Conservation (phyloP, 2,113 vertebrate species). For the Notarius quadriscutis region DNA sequence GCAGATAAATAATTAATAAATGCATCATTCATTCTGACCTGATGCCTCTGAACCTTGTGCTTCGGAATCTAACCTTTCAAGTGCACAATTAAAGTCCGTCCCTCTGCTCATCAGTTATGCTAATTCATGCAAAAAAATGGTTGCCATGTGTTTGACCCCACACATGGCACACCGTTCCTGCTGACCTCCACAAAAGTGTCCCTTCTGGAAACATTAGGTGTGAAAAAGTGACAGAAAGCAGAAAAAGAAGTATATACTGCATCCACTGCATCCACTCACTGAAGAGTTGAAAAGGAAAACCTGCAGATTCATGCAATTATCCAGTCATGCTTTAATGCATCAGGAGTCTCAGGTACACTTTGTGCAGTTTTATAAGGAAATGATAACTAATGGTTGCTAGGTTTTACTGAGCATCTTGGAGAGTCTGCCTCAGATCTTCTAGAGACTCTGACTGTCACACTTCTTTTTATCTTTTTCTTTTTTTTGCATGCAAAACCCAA, state of each 20-base stretch:
- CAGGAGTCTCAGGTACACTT: not conserved
- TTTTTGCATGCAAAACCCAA: no score
- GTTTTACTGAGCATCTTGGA: not conserved
- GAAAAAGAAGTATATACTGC: not conserved
- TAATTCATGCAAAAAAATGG: slow-evolving; percentile 73
- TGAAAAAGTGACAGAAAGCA: not conserved
- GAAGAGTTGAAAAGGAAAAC: not conserved
- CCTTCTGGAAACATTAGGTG: not conserved
- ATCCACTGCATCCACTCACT: not conserved
- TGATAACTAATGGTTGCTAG: not conserved
- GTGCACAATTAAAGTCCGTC: slow-evolving; percentile 68
- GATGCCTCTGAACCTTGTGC: slow-evolving; percentile 23
- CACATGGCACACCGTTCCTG: slow-evolving; percentile 62
- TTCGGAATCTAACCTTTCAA: slow-evolving; percentile 59
- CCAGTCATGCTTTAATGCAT: not conserved
- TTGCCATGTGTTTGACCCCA: slow-evolving; percentile 70
- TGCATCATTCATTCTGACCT: slow-evolving; percentile 40
- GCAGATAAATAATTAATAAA: slow-evolving; percentile 28
- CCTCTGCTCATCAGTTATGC: slow-evolving; percentile 66
- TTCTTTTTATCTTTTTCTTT: no score
- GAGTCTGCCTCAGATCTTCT: not conserved
- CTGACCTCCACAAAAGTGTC: slow-evolving; percentile 30
- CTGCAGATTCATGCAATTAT: not conserved
- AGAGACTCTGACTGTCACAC: no score
- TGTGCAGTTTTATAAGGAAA: not conserved